Evolutionary conservation across 2,888 invertebrate genomes (phyloP), one percentile per base, ranked within the genome.

Genomic region (Papilio elwesi): DNA sequence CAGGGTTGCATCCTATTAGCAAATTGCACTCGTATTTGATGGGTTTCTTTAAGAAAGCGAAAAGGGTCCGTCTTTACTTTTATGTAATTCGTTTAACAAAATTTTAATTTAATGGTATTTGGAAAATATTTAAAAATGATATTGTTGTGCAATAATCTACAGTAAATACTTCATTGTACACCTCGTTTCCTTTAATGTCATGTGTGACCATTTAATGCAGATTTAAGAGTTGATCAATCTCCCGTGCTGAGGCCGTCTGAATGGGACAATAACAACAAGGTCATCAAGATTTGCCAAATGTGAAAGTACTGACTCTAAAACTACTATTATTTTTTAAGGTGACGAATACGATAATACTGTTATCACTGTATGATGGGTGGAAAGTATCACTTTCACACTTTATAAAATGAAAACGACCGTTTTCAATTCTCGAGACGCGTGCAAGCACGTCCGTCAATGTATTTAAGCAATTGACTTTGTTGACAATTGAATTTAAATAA

Each of bases 1-100:
- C 64, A 51, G 57, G 73, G 68, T 64, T 72, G 72, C 73, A 51
- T 73, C 16, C 63, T 55, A 68, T 73, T 64, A 69, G 53, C 6
- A 49, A 52, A 68, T 15, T 57, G 16, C 38, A 43, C 38, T 62
- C 43, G 49, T 68, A 57, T 64, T 73, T 57, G 68, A 49, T 57
- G 26, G 73, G 36, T 57, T 73, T 68, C 68, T 26, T 36, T 15
- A 73, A 53, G 68, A 52, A 52, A 53, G 7, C 8, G 9, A 9
- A 47, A 67, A 47, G 51, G 55, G 47, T 15, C 15, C 26, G 49
- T 16, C 8, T 26, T 38, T 49, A 36, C 16, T 49, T 65, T 43
- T 36, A 13, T 43, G 59, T 10, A 6, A 62, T 62, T 43, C 10
- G 6, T 43, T 62, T 49, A 38, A n/a, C n/a, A n/a, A n/a, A n/a